Evolutionary conservation across 1,140 invertebrate species (phyloP).

Genomic region (Paralvinella palmiformis): DNA sequence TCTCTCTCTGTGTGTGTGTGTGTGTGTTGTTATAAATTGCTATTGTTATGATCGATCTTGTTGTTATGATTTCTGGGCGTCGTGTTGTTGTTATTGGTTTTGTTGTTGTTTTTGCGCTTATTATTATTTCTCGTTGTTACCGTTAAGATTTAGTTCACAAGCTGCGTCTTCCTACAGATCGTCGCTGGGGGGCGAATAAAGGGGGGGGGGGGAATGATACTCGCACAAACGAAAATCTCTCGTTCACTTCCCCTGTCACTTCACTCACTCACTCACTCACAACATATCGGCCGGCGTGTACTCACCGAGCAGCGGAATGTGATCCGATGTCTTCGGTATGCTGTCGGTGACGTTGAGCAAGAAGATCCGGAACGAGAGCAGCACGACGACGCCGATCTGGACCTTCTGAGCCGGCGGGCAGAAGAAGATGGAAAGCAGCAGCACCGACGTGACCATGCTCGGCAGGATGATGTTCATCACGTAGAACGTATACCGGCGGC

Average conservation of each 20-base stretch:
- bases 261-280: not conserved
- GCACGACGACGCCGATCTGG: conserved; percentile 23
- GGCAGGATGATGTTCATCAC: conserved; percentile 23
- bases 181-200: too few relatives aligned
- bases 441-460: conserved; percentile 19
- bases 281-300: not conserved
- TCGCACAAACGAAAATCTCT: too few relatives aligned
- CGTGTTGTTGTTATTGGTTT: too few relatives aligned
- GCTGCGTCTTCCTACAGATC: too few relatives aligned
- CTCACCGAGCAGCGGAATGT: conserved; percentile 22
- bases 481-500: conserved; percentile 20
- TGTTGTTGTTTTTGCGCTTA: too few relatives aligned
- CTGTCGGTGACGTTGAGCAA: conserved; percentile 23
- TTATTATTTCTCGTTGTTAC: too few relatives aligned
- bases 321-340: conserved; percentile 24
- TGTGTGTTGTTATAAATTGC: too few relatives aligned
- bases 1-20: too few relatives aligned
- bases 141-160: too few relatives aligned
- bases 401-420: conserved; percentile 23
- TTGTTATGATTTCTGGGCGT: too few relatives aligned
- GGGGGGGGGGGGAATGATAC: too few relatives aligned
- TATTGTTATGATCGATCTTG: too few relatives aligned
- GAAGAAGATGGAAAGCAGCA: conserved; percentile 23
- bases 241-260: not conserved
- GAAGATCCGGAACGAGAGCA: conserved; percentile 24